Percentiles rank a stretch among this genome's conserved stretches.
Evolutionary conservation across 2,888 invertebrate genomes (phyloP).

Genomic region (Pemphredon lugubris): DNA sequence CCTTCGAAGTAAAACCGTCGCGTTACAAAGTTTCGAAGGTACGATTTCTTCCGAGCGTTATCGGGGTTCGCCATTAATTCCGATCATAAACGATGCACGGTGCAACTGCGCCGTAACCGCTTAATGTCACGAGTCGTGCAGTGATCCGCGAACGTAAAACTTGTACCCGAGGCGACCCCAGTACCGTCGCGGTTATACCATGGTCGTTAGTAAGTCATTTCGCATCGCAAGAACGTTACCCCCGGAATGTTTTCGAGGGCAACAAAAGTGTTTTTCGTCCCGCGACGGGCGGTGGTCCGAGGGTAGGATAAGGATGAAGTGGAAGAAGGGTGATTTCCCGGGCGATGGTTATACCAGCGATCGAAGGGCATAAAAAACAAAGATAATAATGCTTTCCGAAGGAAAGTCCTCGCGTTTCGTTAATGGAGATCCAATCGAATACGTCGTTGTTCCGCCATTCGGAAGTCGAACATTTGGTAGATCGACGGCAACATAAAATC

Average conservation of each 20-base stretch:
- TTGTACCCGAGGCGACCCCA: conserved; percentile 29
- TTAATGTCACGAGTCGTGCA: conserved; percentile 47
- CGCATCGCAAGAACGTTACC: conserved; percentile 45
- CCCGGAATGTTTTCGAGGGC: conserved; percentile 29
- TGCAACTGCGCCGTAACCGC: conserved; percentile 56
- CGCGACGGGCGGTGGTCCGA: not conserved
- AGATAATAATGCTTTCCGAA: conserved; percentile 35
- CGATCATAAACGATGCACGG: conserved; percentile 61
- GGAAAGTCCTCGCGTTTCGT: conserved; percentile 49
- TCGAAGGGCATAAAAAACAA: conserved; percentile 39
- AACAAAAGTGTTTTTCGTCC: conserved; percentile 47
- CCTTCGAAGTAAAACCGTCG: conserved; percentile 24
- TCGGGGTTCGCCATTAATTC: conserved; percentile 60
- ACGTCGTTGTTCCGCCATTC: conserved; percentile 26
- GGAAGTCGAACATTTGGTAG: conserved; percentile 14
- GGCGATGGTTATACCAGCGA: conserved; percentile 2
- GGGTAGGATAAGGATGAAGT: not conserved
- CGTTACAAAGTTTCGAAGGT: conserved; percentile 45
- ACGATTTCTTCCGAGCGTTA: conserved; percentile 56
- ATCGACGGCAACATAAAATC: conserved; percentile 29
- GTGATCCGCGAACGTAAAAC: conserved; percentile 56
- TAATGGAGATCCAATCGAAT: conserved; percentile 49
- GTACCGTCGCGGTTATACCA: conserved; percentile 53
- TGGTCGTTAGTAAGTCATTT: conserved; percentile 64
- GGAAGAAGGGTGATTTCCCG: conserved; percentile 2